Percentiles rank a stretch among this genome's conserved stretches.
These are phyloP conservation scores for Sarcophaga rosellei DNA, from an alignment of 2,888 invertebrate species.

Conservation along the genomic window DNA sequence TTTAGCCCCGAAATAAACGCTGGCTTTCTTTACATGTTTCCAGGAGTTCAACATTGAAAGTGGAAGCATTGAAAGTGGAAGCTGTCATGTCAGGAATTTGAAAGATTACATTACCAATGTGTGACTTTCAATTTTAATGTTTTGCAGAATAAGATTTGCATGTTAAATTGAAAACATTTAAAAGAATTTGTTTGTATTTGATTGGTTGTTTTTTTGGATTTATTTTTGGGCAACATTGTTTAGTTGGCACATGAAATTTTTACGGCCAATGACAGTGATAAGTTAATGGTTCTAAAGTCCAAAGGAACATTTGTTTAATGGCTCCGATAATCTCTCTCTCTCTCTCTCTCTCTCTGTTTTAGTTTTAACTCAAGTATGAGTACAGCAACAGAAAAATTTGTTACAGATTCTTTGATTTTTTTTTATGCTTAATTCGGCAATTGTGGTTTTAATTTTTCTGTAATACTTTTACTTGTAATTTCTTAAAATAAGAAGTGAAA, in stretches of 20 bases:
- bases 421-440: neutral
- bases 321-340: neutral
- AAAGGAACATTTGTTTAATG: conserved; percentile 14
- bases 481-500: neutral
- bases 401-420: neutral
- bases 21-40: neutral
- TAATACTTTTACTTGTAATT: conserved; percentile 44
- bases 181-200: neutral
- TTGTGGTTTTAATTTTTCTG: neutral
- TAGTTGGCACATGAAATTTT: neutral
- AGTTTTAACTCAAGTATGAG: neutral
- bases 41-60: conserved; percentile 1
- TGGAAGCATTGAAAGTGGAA: neutral
- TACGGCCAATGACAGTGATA: conserved; percentile 56
- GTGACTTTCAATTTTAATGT: neutral
- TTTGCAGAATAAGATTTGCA: neutral
- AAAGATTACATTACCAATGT: neutral
- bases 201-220: neutral
- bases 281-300: conserved; percentile 58
- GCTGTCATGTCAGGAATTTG: neutral
- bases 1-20: too few species aligned
- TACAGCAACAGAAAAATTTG: conserved; percentile 18
- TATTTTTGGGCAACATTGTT: conserved; percentile 30
- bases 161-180: neutral
- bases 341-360: neutral